Evolutionary conservation across 2,113 vertebrate species (phyloP).

Genomic region (Agelaius phoeniceus): DNA sequence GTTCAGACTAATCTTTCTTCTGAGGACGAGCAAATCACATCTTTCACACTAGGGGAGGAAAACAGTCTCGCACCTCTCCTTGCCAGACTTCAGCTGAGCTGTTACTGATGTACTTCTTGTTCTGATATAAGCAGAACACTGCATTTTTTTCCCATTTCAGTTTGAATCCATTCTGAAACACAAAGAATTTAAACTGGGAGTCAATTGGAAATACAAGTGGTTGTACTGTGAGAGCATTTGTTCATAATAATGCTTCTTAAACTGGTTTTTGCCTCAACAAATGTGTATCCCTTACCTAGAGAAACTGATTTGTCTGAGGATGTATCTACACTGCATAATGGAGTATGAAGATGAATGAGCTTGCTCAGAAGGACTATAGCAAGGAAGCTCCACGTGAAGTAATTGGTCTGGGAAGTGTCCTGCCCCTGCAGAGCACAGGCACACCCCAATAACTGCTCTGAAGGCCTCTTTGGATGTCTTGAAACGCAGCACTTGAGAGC

Average conservation of each 20-base stretch:
- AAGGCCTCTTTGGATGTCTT: background rate
- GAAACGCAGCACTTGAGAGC: background rate
- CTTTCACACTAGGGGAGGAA: background rate
- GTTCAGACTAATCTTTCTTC: background rate
- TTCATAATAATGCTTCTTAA: background rate
- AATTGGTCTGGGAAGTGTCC: slow-evolving; percentile 9
- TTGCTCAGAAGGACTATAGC: background rate
- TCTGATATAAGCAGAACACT: background rate
- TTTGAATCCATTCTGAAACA: background rate
- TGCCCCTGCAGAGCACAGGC: background rate
- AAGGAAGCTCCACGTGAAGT: background rate
- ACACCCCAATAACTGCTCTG: background rate
- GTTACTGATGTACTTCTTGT: background rate
- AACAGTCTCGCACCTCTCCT: fast-evolving
- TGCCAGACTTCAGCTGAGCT: background rate
- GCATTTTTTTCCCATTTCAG: background rate
- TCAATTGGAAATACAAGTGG: background rate
- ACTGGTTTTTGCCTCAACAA: background rate
- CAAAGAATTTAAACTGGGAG: background rate
- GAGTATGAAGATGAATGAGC: background rate
- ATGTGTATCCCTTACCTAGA: background rate
- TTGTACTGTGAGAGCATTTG: background rate
- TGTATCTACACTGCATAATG: background rate
- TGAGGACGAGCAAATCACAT: background rate
- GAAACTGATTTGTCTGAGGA: background rate